These are phyloP conservation scores for Drosophila burlai DNA, from an alignment of 1,140 invertebrate genomes.

Conservation along the genomic window DNA sequence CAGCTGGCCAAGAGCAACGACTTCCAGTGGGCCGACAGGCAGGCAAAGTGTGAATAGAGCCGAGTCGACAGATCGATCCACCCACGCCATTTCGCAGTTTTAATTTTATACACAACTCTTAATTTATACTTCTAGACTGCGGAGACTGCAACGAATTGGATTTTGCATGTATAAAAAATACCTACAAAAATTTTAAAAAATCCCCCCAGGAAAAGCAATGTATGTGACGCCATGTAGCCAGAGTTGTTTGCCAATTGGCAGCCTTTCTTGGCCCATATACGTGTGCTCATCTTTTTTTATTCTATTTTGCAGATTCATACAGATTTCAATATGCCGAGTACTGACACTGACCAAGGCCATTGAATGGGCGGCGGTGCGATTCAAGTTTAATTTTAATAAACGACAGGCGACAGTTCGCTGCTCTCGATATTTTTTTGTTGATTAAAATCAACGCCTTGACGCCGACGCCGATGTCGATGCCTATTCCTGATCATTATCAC, in stretches of 20 bases:
- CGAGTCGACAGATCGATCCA: conserved; percentile 42
- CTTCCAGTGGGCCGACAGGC: conserved; percentile 44
- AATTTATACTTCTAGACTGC: conserved; percentile 21
- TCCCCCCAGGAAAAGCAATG: conserved; percentile 6
- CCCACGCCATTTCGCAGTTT: conserved; percentile 63
- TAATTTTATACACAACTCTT: conserved; percentile 38
- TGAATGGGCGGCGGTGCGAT: conserved; percentile 11
- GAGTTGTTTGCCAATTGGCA: conserved; percentile 56
- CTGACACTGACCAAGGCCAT: conserved; percentile 76
- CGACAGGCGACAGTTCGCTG: conserved; percentile 60
- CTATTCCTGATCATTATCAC: conserved; percentile 63
- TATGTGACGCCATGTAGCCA: conserved; percentile 58
- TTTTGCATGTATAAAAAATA: conserved; percentile 26
- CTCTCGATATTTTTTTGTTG: conserved; percentile 58
- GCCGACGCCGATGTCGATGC: conserved; percentile 49
- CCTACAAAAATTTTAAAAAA: conserved; percentile 2
- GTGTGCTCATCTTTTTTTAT: conserved; percentile 24
- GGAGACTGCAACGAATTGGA: conserved; percentile 28
- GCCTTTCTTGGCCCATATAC: conserved; percentile 29
- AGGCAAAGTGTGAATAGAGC: conserved; percentile 65
- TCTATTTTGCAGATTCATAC: conserved; percentile 11
- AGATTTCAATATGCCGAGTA: conserved; percentile 27
- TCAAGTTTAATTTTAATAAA: conserved; percentile 69
- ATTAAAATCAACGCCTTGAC: conserved; percentile 63
- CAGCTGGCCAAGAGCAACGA: conserved; percentile 24